phyloP scores from a whole-genome alignment of 1,140 invertebrate species.

The Cydia strobilella region DNA sequence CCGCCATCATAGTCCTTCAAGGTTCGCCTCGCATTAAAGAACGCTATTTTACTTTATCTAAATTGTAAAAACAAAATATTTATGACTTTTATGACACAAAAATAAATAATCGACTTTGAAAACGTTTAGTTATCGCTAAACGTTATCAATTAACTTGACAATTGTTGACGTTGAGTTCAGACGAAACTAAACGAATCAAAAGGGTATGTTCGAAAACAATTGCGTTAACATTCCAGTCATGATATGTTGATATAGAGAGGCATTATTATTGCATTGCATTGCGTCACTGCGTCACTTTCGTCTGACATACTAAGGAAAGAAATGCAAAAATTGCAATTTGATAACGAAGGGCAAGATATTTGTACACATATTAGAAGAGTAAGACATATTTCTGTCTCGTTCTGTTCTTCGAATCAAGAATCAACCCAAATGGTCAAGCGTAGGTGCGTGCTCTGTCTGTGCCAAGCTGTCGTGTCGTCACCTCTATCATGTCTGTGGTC shows the following conservation, averaged over 20 bases:
- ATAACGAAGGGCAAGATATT: no score
- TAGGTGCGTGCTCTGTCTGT: background rate
- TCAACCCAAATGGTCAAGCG: background rate
- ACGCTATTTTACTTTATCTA: background rate
- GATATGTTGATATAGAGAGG: no score
- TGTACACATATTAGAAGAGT: background rate
- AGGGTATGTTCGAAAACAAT: background rate
- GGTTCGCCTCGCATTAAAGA: background rate
- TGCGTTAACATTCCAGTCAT: background rate
- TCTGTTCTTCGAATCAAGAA: no score
- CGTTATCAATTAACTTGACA: background rate
- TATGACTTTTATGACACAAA: conserved; percentile 7
- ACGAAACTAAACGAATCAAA: background rate
- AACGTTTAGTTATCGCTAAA: conserved; percentile 1
- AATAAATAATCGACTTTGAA: conserved; percentile 14
- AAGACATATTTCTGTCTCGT: background rate
- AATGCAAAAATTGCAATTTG: no score
- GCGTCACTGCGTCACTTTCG: no score
- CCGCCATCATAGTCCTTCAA: conserved; percentile 55
- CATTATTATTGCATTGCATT: no score
- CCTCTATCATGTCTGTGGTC: conserved; percentile 5
- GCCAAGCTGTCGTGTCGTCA: background rate
- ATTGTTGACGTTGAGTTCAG: background rate
- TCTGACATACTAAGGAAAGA: no score
- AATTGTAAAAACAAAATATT: background rate